Evolutionary conservation across 2,888 invertebrate species (phyloP).

Genomic region (Isotomurus palustris): DNA sequence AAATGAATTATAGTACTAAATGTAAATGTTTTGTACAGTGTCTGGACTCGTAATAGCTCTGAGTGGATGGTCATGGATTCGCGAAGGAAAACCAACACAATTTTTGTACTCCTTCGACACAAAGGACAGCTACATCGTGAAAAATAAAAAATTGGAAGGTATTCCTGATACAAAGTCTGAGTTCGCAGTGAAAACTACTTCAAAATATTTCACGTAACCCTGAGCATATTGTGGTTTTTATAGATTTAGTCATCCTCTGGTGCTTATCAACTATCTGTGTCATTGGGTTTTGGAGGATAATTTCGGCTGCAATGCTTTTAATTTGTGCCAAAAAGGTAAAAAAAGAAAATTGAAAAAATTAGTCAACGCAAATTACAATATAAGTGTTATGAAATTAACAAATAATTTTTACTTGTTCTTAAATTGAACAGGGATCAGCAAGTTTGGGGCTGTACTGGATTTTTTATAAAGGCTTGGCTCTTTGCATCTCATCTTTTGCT

Average conservation of each 20-base stretch:
- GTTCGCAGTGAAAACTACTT: too few species aligned
- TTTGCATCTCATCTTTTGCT: conserved; percentile 3
- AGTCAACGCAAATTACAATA: too few species aligned
- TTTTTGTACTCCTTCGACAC: not conserved
- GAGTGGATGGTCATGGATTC: not conserved
- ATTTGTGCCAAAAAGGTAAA: not conserved
- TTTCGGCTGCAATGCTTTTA: not conserved
- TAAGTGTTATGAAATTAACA: too few species aligned
- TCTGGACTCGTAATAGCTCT: conserved; percentile 6
- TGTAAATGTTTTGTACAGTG: not conserved
- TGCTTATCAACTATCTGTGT: not conserved
- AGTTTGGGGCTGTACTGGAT: conserved; percentile 1
- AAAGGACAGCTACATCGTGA: not conserved
- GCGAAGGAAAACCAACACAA: not conserved
- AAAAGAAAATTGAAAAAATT: too few species aligned
- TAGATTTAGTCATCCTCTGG: conserved; percentile 6
- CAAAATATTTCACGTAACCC: too few species aligned
- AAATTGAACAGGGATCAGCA: not conserved
- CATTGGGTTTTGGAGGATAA: conserved; percentile 3
- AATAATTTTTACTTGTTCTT: not conserved
- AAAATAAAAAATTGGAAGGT: conserved; percentile 4
- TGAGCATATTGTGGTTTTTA: too few species aligned
- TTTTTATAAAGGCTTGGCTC: not conserved
- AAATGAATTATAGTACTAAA: not conserved
- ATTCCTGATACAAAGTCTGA: too few species aligned